phyloP scores from a whole-genome alignment of 2,797 vertebrate species.

The Scarus forsteni region DNA sequence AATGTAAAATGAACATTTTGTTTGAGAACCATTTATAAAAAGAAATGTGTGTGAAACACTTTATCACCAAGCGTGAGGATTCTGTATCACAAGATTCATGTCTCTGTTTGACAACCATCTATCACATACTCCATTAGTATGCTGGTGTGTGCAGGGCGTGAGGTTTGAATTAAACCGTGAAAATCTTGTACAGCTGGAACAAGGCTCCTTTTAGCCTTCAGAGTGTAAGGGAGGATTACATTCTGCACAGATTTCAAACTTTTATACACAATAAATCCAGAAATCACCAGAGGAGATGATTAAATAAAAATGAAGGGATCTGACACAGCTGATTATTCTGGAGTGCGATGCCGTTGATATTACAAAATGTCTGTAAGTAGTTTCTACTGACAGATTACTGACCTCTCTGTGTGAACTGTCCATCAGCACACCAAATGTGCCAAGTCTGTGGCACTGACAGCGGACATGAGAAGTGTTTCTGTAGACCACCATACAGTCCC shows the following conservation, averaged over 20 bases:
- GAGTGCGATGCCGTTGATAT: not conserved
- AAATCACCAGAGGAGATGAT: conserved; percentile 20
- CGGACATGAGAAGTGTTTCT: conserved; percentile 95
- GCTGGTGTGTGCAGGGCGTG: not conserved
- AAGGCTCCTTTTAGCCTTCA: conserved; percentile 26
- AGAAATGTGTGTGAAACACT: not conserved
- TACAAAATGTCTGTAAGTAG: not conserved
- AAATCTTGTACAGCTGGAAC: conserved; percentile 41
- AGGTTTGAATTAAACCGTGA: conserved; percentile 31
- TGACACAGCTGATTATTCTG: not conserved
- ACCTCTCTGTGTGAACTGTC: conserved; percentile 99
- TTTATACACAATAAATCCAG: conserved; percentile 6
- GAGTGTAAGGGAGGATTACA: conserved; percentile 34
- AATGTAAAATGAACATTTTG: not conserved
- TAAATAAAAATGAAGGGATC: not conserved
- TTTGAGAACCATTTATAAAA: not conserved
- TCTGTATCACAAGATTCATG: not conserved
- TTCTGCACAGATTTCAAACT: conserved; percentile 19
- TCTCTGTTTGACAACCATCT: conserved; percentile 5
- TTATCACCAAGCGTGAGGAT: not conserved
- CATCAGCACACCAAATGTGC: conserved; percentile 97
- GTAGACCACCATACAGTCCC: conserved; percentile 95
- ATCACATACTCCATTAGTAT: conserved; percentile 24
- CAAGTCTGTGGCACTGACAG: conserved; percentile 95
- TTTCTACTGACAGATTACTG: conserved; percentile 28